These are phyloP conservation scores for Mellilla xanthometata DNA, from an alignment of 2,888 invertebrate genomes.

Conservation along the genomic window DNA sequence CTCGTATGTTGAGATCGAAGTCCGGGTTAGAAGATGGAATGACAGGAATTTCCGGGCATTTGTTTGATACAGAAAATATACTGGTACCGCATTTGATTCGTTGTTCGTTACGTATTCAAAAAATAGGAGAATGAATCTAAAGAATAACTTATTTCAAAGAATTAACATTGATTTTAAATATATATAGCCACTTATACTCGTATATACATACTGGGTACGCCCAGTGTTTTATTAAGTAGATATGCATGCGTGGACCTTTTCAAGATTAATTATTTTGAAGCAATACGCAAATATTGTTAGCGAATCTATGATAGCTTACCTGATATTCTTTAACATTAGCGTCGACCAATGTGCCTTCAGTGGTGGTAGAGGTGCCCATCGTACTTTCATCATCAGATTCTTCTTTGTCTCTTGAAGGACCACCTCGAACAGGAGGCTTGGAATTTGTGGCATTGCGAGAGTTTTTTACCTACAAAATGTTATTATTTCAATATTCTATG, in stretches of 20 bases:
- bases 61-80: too few species aligned
- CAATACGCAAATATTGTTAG: too few species aligned
- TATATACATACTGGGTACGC: too few species aligned
- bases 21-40: constrained; percentile 3
- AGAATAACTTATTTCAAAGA: too few species aligned
- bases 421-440: constrained; percentile 71
- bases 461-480: constrained; percentile 61
- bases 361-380: constrained; percentile 84
- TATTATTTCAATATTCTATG: too few species aligned
- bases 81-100: constrained; percentile 6
- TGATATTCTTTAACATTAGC: constrained; percentile 82
- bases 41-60: constrained; percentile 13
- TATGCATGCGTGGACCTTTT: too few species aligned
- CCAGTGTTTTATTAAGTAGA: too few species aligned
- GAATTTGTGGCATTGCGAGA: constrained; percentile 54
- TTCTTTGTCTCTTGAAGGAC: constrained; percentile 67
- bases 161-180: too few species aligned
- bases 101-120: constrained; percentile 1
- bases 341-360: constrained; percentile 86
- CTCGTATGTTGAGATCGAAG: constrained; percentile 4
- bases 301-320: constrained; percentile 42
- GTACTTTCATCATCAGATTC: constrained; percentile 82
- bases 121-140: neutral
- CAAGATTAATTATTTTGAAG: too few species aligned
- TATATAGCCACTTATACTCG: too few species aligned